A percentile compares a stretch with the other conserved stretches of the same genome.
phyloP scores from a whole-genome alignment of 2,888 invertebrate species.

The Aleiodes leptofemur region DNA sequence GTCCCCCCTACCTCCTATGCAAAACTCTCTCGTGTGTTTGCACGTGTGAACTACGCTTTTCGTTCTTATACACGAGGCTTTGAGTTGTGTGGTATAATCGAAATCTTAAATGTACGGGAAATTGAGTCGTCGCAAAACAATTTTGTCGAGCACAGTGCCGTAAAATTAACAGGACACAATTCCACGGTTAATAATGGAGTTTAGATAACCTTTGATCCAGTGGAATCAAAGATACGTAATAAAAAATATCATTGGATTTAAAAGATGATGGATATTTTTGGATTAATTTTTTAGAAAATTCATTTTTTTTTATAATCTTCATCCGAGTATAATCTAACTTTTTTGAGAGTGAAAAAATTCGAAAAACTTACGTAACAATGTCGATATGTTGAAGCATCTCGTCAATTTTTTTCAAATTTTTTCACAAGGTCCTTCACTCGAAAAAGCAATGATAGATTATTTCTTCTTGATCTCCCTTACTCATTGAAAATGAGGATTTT shows the following conservation, averaged over 20 bases:
- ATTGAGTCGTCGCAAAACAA: slow-evolving; percentile 30
- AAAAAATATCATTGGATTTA: neutral
- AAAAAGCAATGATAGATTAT: too few species aligned
- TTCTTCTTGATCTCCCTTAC: too few species aligned
- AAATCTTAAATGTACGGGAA: slow-evolving; percentile 18
- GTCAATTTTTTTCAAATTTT: too few species aligned
- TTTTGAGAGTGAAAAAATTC: too few species aligned
- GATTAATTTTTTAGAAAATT: neutral
- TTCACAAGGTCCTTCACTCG: too few species aligned
- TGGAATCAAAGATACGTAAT: neutral
- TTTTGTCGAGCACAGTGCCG: slow-evolving; percentile 31
- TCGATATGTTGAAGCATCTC: too few species aligned
- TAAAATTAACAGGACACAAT: slow-evolving; percentile 34
- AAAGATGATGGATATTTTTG: neutral
- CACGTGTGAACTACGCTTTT: slow-evolving; percentile 42
- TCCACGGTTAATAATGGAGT: slow-evolving; percentile 34
- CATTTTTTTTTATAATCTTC: too few species aligned
- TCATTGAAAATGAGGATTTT: too few species aligned
- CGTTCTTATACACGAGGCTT: slow-evolving; percentile 4
- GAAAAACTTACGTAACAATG: too few species aligned
- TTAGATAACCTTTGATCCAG: slow-evolving; percentile 28
- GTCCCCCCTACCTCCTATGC: slow-evolving; percentile 55
- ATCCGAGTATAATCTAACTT: too few species aligned
- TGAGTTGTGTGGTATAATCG: slow-evolving; percentile 25
- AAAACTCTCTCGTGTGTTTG: slow-evolving; percentile 31